Percentiles rank a stretch among this genome's conserved stretches.
Evolutionary conservation across 2,888 invertebrate species (phyloP).

Genomic region (Trichopria drosophilae): DNA sequence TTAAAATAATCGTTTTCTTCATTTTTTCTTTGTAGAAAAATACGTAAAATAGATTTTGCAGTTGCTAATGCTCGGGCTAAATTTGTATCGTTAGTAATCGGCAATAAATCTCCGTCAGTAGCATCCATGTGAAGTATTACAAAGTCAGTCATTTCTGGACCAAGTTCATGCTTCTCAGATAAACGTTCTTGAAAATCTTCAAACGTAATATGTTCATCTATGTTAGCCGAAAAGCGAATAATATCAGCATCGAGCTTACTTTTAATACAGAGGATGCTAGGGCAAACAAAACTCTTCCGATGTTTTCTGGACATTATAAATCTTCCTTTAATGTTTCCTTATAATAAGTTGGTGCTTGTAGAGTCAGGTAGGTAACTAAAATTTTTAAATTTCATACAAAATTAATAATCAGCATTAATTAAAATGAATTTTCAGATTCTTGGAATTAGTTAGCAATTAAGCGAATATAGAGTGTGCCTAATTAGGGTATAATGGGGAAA

Average conservation of each 20-base stretch:
- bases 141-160: constrained; percentile 85
- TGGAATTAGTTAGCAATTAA: too few relatives aligned
- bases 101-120: constrained; percentile 91
- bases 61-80: constrained; percentile 85
- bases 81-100: constrained; percentile 99
- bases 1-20: constrained; percentile 89
- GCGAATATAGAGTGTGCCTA: too few relatives aligned
- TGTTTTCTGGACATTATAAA: too few relatives aligned
- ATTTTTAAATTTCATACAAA: too few relatives aligned
- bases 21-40: constrained; percentile 93
- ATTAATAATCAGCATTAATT: too few relatives aligned
- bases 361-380: too few relatives aligned
- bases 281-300: too few relatives aligned
- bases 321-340: too few relatives aligned
- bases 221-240: constrained; percentile 86
- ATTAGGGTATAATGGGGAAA: too few relatives aligned
- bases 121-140: constrained; percentile 96
- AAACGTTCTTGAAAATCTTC: constrained; percentile 84
- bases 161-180: constrained; percentile 77
- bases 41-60: constrained; percentile 82
- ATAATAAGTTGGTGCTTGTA: too few relatives aligned
- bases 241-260: constrained; percentile 99
- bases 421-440: too few relatives aligned
- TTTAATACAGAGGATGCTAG: too few relatives aligned
- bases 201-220: constrained; percentile 76